These are phyloP conservation scores for Dipodomys stephensi DNA, from an alignment of 2,113 vertebrate genomes.

Conservation along the genomic window DNA sequence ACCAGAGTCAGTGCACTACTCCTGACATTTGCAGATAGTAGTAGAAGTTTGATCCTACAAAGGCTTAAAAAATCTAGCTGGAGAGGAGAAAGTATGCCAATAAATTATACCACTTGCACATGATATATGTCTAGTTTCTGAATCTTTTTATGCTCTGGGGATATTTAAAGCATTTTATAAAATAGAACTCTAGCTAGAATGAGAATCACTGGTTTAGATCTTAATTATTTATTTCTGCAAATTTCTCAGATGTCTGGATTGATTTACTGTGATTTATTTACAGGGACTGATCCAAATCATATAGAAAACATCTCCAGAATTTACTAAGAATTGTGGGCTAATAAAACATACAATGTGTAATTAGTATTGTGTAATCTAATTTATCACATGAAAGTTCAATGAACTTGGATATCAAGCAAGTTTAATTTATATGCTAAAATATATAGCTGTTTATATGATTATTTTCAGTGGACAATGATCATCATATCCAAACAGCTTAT, in stretches of 20 bases:
- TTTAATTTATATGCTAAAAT: constrained; percentile 14
- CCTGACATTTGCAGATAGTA: not conserved
- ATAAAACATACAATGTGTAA: constrained; percentile 2
- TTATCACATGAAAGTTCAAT: not conserved
- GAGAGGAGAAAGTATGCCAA: not conserved
- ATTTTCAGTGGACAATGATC: not conserved
- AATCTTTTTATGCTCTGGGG: not conserved
- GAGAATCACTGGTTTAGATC: constrained; percentile 26
- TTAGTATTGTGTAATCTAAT: constrained; percentile 28
- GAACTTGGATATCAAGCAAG: not conserved
- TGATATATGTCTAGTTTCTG: constrained; percentile 15
- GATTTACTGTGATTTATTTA: constrained; percentile 45
- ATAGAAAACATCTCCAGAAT: not conserved
- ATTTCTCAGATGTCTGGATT: constrained; percentile 46
- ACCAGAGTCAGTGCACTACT: not conserved
- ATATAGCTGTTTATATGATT: not conserved
- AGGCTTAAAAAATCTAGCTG: not conserved
- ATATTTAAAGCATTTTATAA: constrained; percentile 43
- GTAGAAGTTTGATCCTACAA: constrained; percentile 7
- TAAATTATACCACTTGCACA: constrained; percentile 28
- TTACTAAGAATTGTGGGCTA: constrained; percentile 5
- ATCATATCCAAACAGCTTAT: not conserved
- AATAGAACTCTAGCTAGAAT: constrained; percentile 39
- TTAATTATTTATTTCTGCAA: constrained; percentile 58
- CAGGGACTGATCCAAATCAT: not conserved